Evolutionary conservation across 1,140 invertebrate species (phyloP).

Genomic region (Tetramorium simillimum): DNA sequence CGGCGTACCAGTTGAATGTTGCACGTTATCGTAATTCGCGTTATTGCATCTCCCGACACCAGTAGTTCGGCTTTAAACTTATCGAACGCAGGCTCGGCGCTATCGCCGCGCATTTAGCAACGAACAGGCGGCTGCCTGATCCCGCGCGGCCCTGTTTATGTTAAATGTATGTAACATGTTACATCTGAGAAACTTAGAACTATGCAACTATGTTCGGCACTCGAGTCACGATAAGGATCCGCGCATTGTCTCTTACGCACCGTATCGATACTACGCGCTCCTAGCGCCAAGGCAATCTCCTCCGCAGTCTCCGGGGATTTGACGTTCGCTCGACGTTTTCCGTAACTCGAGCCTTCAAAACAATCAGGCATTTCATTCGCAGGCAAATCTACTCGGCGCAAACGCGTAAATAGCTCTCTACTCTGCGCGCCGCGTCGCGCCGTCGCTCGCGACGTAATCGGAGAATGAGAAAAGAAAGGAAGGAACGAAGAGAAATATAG

Average conservation of each 20-base stretch:
- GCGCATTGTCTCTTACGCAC: not conserved
- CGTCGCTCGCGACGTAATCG: not conserved
- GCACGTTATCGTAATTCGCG: not conserved
- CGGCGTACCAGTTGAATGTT: not conserved
- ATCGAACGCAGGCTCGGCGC: conserved; percentile 29
- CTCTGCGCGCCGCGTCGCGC: not conserved
- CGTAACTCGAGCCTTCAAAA: not conserved
- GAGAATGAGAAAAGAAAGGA: too few relatives aligned
- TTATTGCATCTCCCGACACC: not conserved
- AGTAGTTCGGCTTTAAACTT: conserved; percentile 41
- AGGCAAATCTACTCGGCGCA: not conserved
- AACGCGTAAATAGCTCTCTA: not conserved
- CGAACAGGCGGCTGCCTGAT: conserved; percentile 21
- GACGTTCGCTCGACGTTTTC: not conserved
- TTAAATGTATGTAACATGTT: conserved; percentile 43
- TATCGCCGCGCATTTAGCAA: conserved; percentile 39
- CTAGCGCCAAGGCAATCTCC: not conserved
- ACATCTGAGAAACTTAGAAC: conserved; percentile 36
- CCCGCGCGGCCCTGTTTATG: conserved; percentile 17
- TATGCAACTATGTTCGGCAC: conserved; percentile 28
- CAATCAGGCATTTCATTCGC: not conserved
- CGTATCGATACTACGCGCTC: not conserved
- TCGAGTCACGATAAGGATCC: conserved; percentile 9
- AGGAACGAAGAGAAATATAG: not conserved
- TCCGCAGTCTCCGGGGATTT: not conserved